phyloP scores from a whole-genome alignment of 2,797 vertebrate genomes.

The Centroberyx gerrardi region DNA sequence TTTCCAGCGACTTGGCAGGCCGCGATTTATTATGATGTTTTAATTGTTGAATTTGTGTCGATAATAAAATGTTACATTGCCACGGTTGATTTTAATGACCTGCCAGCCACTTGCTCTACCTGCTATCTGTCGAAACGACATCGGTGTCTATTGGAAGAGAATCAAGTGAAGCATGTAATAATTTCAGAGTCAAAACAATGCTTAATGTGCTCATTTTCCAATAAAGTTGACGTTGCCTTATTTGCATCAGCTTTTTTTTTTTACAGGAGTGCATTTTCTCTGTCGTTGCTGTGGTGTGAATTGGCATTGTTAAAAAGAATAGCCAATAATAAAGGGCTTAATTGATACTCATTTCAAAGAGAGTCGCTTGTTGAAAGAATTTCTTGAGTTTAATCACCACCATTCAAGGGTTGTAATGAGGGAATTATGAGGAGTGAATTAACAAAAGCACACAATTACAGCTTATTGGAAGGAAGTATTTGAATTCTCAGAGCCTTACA shows the following conservation, averaged over 20 bases:
- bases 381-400: constrained; percentile 80
- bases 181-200: constrained; percentile 60
- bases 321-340: constrained; percentile 80
- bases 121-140: constrained; percentile 64
- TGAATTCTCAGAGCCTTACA: constrained; percentile 42
- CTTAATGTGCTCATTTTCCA: constrained; percentile 65
- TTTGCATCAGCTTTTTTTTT: constrained; percentile 52
- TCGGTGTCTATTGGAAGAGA: constrained; percentile 47
- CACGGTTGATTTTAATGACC: constrained; percentile 58
- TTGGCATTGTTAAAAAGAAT: constrained; percentile 78
- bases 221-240: constrained; percentile 57
- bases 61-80: constrained; percentile 54
- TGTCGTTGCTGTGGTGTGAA: constrained; percentile 56
- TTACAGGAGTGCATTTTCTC: constrained; percentile 56
- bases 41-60: constrained; percentile 64
- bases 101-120: constrained; percentile 61
- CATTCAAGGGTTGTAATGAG: constrained; percentile 81
- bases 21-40: constrained; percentile 43
- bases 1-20: constrained; percentile 42
- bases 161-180: constrained; percentile 57
- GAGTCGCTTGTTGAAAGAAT: constrained; percentile 78
- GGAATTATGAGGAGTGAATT: constrained; percentile 78
- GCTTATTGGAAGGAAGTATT: constrained; percentile 67
- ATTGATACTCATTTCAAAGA: constrained; percentile 85
- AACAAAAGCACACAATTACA: constrained; percentile 79